Percentiles rank a stretch among this genome's conserved stretches.
Evolutionary conservation across 2,797 vertebrate species (phyloP).

Genomic region (Novumbra hubbsi): DNA sequence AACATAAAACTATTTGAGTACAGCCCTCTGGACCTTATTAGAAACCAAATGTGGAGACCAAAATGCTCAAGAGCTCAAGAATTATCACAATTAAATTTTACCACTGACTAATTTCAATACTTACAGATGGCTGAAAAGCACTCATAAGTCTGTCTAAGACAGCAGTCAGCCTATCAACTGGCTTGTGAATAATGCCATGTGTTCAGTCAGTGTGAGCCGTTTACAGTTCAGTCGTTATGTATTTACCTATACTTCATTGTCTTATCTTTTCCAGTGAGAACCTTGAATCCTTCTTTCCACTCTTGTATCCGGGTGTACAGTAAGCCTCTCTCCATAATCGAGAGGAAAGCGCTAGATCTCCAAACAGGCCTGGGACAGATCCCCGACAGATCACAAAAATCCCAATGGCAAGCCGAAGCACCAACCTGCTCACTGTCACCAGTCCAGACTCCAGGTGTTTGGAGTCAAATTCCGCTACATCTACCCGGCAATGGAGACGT

Average conservation of each 20-base stretch:
- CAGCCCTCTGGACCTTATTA: no score
- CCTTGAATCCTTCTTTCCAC: background rate
- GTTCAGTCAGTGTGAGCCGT: background rate
- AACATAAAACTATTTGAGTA: no score
- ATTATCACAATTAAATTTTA: background rate
- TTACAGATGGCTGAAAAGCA: constrained; percentile 1
- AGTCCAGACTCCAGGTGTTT: constrained; percentile 45
- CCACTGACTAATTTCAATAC: background rate
- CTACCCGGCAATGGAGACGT: constrained; percentile 42
- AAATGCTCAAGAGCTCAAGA: background rate
- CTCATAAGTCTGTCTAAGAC: background rate
- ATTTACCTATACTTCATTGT: background rate
- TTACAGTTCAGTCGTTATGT: background rate
- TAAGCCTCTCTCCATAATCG: background rate
- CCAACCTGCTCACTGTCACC: constrained; percentile 54
- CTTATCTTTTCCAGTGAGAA: background rate
- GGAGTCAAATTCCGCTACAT: constrained; percentile 38
- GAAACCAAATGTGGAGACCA: no score
- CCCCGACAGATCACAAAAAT: constrained; percentile 50
- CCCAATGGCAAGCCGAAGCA: constrained; percentile 34
- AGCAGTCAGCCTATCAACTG: background rate
- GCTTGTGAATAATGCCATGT: constrained; percentile 5
- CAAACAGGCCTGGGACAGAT: background rate
- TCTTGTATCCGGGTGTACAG: background rate
- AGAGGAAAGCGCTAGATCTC: background rate